Percentiles rank a stretch among this genome's conserved stretches.
Conservation (phyloP, 2,888 invertebrate species). For the Anoncus sp. region DNA sequence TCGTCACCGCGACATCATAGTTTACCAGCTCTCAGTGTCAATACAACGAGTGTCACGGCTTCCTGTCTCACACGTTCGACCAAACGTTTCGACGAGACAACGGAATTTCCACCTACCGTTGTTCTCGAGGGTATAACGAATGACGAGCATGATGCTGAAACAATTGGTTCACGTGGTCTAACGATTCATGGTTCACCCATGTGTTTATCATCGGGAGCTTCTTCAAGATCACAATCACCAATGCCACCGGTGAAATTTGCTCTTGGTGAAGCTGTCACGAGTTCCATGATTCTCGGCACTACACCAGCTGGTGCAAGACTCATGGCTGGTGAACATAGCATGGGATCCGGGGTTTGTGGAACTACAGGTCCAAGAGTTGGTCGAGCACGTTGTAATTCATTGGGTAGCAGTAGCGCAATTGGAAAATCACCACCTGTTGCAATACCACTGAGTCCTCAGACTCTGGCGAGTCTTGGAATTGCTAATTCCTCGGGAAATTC, state of each 20-base stretch:
- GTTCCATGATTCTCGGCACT: conserved; percentile 75
- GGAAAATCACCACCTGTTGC: conserved; percentile 76
- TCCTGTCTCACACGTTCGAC: conserved; percentile 14
- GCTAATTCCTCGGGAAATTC: conserved; percentile 80
- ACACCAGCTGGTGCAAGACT: conserved; percentile 73
- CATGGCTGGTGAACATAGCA: conserved; percentile 66
- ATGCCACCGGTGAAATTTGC: conserved; percentile 87
- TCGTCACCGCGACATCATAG: conserved; percentile 88
- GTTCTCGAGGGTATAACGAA: conserved; percentile 61
- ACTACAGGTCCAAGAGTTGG: conserved; percentile 66
- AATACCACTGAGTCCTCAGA: conserved; percentile 85
- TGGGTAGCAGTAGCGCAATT: conserved; percentile 81
- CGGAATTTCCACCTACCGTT: conserved; percentile 22
- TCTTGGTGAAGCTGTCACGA: conserved; percentile 88
- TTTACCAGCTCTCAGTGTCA: conserved; percentile 84
- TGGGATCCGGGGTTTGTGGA: conserved; percentile 36
- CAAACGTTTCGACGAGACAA: conserved; percentile 42
- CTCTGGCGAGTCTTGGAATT: conserved; percentile 87
- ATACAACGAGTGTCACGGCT: conserved; percentile 35
- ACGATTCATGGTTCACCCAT: conserved; percentile 69
- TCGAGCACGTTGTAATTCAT: conserved; percentile 87
- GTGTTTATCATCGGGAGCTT: conserved; percentile 60
- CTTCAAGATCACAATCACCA: conserved; percentile 79
- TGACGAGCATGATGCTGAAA: conserved; percentile 41
- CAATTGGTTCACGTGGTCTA: conserved; percentile 8